Base-by-base conservation (phyloP, 1,140 invertebrate species). In the Drosophila watanabei region DNA sequence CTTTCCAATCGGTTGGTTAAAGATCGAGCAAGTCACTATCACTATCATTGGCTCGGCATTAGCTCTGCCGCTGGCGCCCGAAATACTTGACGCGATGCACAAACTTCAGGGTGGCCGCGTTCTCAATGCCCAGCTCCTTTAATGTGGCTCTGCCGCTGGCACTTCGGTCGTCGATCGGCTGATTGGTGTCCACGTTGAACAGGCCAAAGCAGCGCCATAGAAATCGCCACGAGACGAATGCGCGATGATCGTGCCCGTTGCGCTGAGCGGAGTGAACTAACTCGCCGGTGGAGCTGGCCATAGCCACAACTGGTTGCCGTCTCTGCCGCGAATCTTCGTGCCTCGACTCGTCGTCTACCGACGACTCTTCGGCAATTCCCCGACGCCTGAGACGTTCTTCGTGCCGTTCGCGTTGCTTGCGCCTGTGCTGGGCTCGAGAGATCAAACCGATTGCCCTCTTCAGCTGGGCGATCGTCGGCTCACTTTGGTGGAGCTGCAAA, bases 191-290 rank as follows among this genome's bases (percentile, higher is more conserved):
- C 76, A 88, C 77, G 78, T 92, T 89, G 65, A 94, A 94, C 18
- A 96, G 90, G 93, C 94, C 94, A 84, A 95, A 95, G 14, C 95
- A 95, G 75, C 94, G 94, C 96, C 96, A 96, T 75, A 96, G 91
- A 93, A 96, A 95, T 41, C 93, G 94, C 96, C 96, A 96, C 86
- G 95, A 96, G 20, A 96, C 94, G 72, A 94, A 94, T 59, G 94
- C 72, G 46, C 90, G 82, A 78, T 93, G 92, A 62, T 84, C 76
- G 62, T 92, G 89, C 35, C 92, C 87, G 91, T 82, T 91, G 69
- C 85, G 82, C 76, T 60, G 78, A 65, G 71, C 78, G 43, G 91
- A 91, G 81, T 82, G 65, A 66, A 92, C 88, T 92, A 93, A 92
- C 75, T 92, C 91, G 60, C 91, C 92, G 43, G 76, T 90, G 83